Evolutionary conservation across 2,888 invertebrate genomes (phyloP).

Genomic region (Aethes cnicana): DNA sequence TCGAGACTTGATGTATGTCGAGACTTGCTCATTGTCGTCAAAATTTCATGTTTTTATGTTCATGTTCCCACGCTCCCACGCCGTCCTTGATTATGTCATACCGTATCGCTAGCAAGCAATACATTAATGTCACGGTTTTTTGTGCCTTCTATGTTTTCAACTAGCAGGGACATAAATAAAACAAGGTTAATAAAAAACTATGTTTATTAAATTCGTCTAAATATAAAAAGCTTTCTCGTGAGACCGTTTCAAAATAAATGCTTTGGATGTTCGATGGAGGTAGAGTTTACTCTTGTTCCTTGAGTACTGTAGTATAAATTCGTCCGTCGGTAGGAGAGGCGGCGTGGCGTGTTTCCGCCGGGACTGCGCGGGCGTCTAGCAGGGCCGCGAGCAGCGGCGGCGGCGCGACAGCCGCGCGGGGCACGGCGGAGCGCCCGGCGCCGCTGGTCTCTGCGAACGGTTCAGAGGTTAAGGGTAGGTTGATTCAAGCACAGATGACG

Average conservation of each 20-base stretch:
- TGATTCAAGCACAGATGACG: no score
- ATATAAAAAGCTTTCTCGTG: slow-evolving; percentile 5
- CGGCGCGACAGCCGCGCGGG: slow-evolving; percentile 82
- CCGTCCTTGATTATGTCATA: neutral
- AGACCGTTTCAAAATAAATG: slow-evolving; percentile 15
- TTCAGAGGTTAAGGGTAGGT: no score
- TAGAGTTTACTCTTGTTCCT: neutral
- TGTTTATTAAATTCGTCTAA: slow-evolving; percentile 12
- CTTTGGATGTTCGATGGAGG: neutral
- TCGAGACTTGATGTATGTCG: neutral
- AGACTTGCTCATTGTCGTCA: neutral
- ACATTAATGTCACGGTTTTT: neutral
- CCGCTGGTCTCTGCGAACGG: slow-evolving; percentile 81
- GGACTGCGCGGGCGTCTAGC: slow-evolving; percentile 39
- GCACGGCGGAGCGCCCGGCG: slow-evolving; percentile 85
- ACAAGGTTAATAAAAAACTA: slow-evolving; percentile 6
- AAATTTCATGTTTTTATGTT: no score
- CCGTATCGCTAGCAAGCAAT: neutral
- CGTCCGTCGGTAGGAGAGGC: neutral
- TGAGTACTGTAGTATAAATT: neutral
- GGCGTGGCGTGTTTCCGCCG: neutral
- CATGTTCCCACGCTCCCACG: slow-evolving; percentile 3
- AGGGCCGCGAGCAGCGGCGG: slow-evolving; percentile 79
- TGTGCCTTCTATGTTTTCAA: neutral
- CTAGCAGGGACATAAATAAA: slow-evolving; percentile 1